phyloP scores from a whole-genome alignment of 2,888 invertebrate species.

The Atethmia centrago region DNA sequence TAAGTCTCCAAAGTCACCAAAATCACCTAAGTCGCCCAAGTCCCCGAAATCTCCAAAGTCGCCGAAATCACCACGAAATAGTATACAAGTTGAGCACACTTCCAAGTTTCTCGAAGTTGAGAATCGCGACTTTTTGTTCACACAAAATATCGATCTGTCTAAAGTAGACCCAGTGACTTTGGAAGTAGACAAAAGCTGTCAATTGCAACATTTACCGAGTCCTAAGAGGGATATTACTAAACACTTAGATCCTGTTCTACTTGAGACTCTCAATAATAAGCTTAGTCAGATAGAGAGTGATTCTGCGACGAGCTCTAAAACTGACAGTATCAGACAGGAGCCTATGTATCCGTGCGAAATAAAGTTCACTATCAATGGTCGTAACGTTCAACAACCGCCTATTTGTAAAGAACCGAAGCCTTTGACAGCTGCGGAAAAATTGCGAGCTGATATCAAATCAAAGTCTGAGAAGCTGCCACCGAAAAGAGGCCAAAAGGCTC shows the following conservation, averaged over 20 bases:
- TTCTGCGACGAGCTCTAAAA: slow-evolving; percentile 93
- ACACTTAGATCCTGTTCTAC: slow-evolving; percentile 92
- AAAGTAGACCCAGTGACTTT: slow-evolving; percentile 93
- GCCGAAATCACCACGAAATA: slow-evolving; percentile 89
- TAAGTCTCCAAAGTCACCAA: slow-evolving; percentile 92
- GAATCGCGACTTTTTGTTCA: slow-evolving; percentile 92
- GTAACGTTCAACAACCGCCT: slow-evolving; percentile 83
- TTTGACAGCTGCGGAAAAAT: slow-evolving; percentile 87
- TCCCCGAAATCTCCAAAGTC: slow-evolving; percentile 90
- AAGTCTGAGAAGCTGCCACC: slow-evolving; percentile 92
- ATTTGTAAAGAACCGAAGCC: slow-evolving; percentile 85
- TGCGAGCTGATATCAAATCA: slow-evolving; percentile 89
- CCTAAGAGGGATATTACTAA: slow-evolving; percentile 93
- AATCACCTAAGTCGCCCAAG: slow-evolving; percentile 91
- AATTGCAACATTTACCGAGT: slow-evolving; percentile 92
- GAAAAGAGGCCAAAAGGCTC: slow-evolving; percentile 91
- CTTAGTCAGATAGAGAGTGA: slow-evolving; percentile 94
- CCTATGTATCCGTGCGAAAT: slow-evolving; percentile 89
- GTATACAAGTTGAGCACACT: slow-evolving; percentile 80
- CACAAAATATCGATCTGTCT: slow-evolving; percentile 94
- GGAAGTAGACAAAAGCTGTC: slow-evolving; percentile 92
- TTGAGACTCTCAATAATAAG: slow-evolving; percentile 93
- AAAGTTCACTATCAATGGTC: slow-evolving; percentile 88
- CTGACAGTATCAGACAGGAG: slow-evolving; percentile 92
- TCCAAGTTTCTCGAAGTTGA: slow-evolving; percentile 89